phyloP scores from a whole-genome alignment of 2,113 vertebrate species.

The Cariama cristata region DNA sequence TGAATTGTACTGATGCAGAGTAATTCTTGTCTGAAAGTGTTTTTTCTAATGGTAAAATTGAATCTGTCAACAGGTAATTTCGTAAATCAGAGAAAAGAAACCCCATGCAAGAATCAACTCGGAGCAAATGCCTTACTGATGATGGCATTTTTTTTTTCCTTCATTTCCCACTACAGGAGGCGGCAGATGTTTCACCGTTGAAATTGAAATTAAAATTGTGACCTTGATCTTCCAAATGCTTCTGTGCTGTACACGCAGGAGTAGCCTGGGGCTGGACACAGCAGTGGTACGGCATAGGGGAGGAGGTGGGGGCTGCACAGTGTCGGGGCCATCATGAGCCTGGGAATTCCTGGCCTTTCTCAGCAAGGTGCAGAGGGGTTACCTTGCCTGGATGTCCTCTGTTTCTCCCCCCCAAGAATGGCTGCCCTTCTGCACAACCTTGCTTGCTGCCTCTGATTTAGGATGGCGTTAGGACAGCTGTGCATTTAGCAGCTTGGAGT shows the following conservation, averaged over 20 bases:
- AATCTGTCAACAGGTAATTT: slow-evolving; percentile 44
- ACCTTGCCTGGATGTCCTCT: not conserved
- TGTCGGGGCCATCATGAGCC: fast-evolving
- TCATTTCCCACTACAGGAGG: not conserved
- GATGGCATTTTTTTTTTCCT: not conserved
- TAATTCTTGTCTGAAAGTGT: not conserved
- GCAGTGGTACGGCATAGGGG: not conserved
- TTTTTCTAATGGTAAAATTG: not conserved
- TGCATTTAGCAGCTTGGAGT: not conserved
- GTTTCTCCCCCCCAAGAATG: not conserved
- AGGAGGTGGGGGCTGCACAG: not conserved
- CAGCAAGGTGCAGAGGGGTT: not conserved
- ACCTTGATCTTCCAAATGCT: not conserved
- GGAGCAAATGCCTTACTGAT: not conserved
- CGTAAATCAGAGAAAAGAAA: not conserved
- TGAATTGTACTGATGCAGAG: not conserved
- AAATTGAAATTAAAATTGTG: not conserved
- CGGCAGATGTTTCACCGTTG: not conserved
- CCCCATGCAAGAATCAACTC: not conserved
- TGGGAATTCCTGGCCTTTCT: not conserved
- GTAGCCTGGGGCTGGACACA: not conserved
- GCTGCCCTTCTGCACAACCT: not conserved
- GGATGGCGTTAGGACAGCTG: not conserved
- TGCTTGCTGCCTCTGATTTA: not conserved
- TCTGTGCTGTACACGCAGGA: fast-evolving